Percentiles rank a stretch among this genome's conserved stretches.
phyloP scores from a whole-genome alignment of 2,113 vertebrate genomes.

The Reinhardtius hippoglossoides region DNA sequence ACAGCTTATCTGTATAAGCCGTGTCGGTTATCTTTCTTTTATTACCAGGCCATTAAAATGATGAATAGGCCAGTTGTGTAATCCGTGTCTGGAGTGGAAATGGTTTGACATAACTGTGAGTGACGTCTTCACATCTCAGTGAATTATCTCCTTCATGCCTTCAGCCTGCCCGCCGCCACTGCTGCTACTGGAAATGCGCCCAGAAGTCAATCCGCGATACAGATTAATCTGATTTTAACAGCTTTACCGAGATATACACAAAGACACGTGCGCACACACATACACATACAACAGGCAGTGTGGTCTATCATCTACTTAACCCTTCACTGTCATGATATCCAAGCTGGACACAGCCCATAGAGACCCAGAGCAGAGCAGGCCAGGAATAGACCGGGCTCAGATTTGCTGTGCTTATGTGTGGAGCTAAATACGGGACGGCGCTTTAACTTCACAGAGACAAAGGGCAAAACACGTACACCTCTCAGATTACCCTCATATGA shows the following conservation, averaged over 20 bases:
- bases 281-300: neutral
- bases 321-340: constrained; percentile 29
- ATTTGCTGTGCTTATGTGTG: constrained; percentile 60
- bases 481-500: constrained; percentile 52
- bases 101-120: constrained; percentile 55
- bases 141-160: constrained; percentile 57
- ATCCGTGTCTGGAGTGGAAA: constrained; percentile 53
- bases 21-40: constrained; percentile 37
- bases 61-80: constrained; percentile 50
- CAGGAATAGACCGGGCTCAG: constrained; percentile 65
- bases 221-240: constrained; percentile 56
- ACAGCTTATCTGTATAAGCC: neutral
- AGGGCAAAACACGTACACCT: constrained; percentile 29
- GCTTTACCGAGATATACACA: constrained; percentile 34
- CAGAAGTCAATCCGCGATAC: constrained; percentile 30
- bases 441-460: constrained; percentile 47
- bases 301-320: constrained; percentile 53
- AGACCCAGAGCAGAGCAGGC: constrained; percentile 46
- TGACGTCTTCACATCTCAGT: constrained; percentile 49
- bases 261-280: neutral
- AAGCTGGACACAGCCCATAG: constrained; percentile 30
- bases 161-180: neutral
- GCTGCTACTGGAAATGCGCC: constrained; percentile 7
- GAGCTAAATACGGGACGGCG: constrained; percentile 63
- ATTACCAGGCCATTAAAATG: constrained; percentile 51